Conservation (phyloP, 2,888 invertebrate species). For the Chymomyza fuscimana region DNA sequence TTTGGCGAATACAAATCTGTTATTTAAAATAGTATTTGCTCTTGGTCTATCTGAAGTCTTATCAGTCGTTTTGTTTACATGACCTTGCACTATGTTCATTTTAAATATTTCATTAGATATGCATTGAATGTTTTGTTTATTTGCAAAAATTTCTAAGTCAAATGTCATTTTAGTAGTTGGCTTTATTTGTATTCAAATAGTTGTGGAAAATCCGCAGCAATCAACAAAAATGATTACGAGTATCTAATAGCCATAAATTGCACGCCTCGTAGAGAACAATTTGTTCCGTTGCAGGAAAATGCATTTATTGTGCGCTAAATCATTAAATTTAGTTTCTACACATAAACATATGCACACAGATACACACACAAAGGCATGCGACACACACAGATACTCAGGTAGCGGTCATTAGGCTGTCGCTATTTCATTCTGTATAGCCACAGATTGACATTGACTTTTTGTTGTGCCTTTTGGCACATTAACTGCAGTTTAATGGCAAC, state of each 20-base stretch:
- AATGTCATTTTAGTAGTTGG: not conserved
- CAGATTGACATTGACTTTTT: constrained; percentile 63
- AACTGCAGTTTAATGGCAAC: constrained; percentile 63
- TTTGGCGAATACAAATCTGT: not conserved
- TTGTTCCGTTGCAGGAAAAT: constrained; percentile 59
- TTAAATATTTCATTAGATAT: not conserved
- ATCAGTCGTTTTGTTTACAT: not conserved
- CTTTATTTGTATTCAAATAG: not conserved
- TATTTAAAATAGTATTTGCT: not conserved
- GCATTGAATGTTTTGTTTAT: not conserved
- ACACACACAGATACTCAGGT: not conserved
- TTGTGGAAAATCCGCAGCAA: not conserved
- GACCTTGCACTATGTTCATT: not conserved
- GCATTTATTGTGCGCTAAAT: constrained; percentile 35
- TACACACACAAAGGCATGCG: constrained; percentile 12
- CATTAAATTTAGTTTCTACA: not conserved
- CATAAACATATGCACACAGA: constrained; percentile 3
- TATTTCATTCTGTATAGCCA: constrained; percentile 28
- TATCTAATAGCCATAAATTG: constrained; percentile 47
- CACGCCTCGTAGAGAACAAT: constrained; percentile 36
- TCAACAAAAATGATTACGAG: not conserved
- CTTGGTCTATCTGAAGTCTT: not conserved
- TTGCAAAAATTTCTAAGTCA: not conserved
- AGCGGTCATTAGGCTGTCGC: constrained; percentile 47
- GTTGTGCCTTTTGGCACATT: constrained; percentile 50